Base-by-base conservation (phyloP, 1,140 invertebrate genomes). In the Ridgeia piscesae region DNA sequence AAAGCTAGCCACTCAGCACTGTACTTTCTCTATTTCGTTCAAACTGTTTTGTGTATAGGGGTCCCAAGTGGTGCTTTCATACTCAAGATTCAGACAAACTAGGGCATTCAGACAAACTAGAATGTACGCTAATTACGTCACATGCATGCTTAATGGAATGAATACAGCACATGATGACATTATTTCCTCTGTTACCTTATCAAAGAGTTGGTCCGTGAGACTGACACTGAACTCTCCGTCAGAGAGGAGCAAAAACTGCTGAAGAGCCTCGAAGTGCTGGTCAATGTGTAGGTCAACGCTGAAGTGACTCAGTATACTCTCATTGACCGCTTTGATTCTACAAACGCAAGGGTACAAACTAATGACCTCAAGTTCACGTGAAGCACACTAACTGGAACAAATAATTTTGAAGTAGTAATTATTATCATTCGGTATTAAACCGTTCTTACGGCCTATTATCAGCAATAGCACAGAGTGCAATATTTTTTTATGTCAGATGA, bases 191-290 rank as follows among this genome's bases (percentile, higher is more conserved):
- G 6, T 58, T 6, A 92, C 91, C 91, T 92, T 92, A 14, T 92
- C 88, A 89, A 77, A 92, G 35, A 92, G 91, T 34, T 77, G 50
- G 33, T 88, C 50, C 17, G 33, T 34, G 33, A 92, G 88, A 33
- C 48, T 88, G 21, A 89, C 14, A 35, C 33, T 33, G 58, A 92
- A 92, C 88, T 92, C 88, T 92, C 91, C 91, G 17, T 92, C 58
- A 33, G 33, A 6, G 33, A 92, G 33, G 48, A 92, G 34, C 34
- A 92, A n/a, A 77, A 34, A 92, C 9, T 89, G 42, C 27, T 34
- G 91, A 9, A 92, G 91, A 34, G 33, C 77, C 88, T 92, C 33
- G 21, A 92, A 77, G 33, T 92, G 91, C 34, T 88, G n/a, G 35
- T 92, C 91, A 35, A 77, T 34, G 35, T 89, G 33, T 9, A 92